Percentiles rank a stretch among this genome's conserved stretches.
Evolutionary conservation across 2,113 vertebrate species (phyloP).

Genomic region (Chaetura pelagica): DNA sequence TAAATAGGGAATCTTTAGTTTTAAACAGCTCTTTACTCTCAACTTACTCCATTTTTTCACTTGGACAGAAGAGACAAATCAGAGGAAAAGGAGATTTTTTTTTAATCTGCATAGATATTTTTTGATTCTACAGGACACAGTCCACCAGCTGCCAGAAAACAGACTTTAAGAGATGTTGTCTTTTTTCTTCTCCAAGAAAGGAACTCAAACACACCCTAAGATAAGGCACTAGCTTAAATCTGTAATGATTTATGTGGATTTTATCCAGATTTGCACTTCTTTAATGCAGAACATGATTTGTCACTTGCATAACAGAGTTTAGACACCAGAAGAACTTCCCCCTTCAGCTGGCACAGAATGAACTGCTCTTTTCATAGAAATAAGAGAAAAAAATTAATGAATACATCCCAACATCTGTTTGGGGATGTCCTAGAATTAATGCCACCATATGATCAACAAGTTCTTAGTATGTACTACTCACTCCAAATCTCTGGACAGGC

Average conservation of each 20-base stretch:
- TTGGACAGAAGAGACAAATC: not conserved
- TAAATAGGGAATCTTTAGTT: not conserved
- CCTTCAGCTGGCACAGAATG: not conserved
- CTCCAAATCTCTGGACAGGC: not conserved
- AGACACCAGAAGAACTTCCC: not conserved
- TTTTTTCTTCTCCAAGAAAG: not conserved
- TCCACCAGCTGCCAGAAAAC: not conserved
- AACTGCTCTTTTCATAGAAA: not conserved
- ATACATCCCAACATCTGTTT: not conserved
- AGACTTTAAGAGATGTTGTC: not conserved
- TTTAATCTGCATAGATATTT: not conserved
- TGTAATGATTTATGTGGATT: not conserved
- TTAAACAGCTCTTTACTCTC: not conserved
- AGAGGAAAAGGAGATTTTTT: not conserved
- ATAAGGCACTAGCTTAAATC: conserved; percentile 37
- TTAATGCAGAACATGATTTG: not conserved
- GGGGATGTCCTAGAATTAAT: not conserved
- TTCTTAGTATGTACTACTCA: not conserved
- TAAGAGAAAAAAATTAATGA: fast-evolving
- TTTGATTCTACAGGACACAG: not conserved
- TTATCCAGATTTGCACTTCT: conserved; percentile 53
- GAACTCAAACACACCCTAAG: conserved; percentile 27
- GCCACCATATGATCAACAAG: not conserved
- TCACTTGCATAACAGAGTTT: conserved; percentile 46
- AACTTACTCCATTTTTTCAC: not conserved